phyloP scores from a whole-genome alignment of 2,888 invertebrate species.

The Glaucopsyche alexis region DNA sequence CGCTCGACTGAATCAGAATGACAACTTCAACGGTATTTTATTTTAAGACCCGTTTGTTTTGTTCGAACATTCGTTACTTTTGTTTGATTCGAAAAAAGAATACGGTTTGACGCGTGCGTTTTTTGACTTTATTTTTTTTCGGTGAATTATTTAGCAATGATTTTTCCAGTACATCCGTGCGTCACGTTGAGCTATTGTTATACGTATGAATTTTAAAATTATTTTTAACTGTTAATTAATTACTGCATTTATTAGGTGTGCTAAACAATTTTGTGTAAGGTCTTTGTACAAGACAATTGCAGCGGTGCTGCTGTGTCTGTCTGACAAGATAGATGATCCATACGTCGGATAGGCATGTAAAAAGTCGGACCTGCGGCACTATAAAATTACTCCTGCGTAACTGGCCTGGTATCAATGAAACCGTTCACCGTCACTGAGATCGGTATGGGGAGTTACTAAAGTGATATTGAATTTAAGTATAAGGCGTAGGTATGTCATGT shows the following conservation, averaged over 20 bases:
- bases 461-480: no score
- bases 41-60: conserved; percentile 41
- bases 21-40: conserved; percentile 51
- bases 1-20: conserved; percentile 73
- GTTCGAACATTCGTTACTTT: conserved; percentile 44
- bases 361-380: no score
- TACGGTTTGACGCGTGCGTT: conserved; percentile 41
- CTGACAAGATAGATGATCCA: no score
- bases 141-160: conserved; percentile 7
- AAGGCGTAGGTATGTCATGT: no score
- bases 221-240: background rate
- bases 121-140: conserved; percentile 27
- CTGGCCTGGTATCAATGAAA: no score
- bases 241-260: background rate
- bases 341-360: no score
- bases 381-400: no score
- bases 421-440: no score
- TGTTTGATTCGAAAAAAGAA: conserved; percentile 38
- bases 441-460: no score
- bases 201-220: background rate
- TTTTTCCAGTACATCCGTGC: background rate
- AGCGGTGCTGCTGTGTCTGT: no score
- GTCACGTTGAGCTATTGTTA: conserved; percentile 18
- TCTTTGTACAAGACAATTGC: no score
- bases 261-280: background rate